Base-by-base conservation (phyloP, 2,797 vertebrate genomes). In the Eidolon dupreanum region DNA sequence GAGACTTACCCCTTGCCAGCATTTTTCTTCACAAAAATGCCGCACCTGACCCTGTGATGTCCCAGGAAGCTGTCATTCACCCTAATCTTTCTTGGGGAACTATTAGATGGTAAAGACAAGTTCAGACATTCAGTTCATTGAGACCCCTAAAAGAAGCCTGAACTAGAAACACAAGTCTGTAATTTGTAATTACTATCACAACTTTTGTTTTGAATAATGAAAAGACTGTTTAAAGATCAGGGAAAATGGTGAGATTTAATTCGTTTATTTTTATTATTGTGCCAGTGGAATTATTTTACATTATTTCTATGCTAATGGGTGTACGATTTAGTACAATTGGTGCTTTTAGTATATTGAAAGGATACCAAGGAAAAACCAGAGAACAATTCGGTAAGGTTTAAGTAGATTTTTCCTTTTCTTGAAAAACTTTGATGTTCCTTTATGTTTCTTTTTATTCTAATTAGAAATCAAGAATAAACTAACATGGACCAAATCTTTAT, bases 241-340 rank as follows among this genome's bases (percentile, higher is more conserved):
- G 41, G 13, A 5, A 49, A 74, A 92, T 63, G 15, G 86, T 49
- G 33, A 13, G 15, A 41, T 74, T 84, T 87, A 88, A 81, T 53
- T 85, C 17, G 38, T 70, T 92, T 89, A 55, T 68, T 90, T 65
- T 93, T 88, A 85, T 65, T 88, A 41, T 75, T 92, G 41, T 81
- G 5, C 43, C 81, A 94, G 20, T 17, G 94, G 36, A 90, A 88
- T 87, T 87, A 53, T 85, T 93, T 88, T 84, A 75, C 57, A 94
- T 59, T 78, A 43, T 87, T 93, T 87, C 33, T 82, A 33, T 84
- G 75, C 81, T 84, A 70, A 92, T 66, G 41, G 10, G 4, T n/a
- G 5, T 10, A 68, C 9, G 53, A 43, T 22, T 93, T 65, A 87
- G 61, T 41, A 46, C 19, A 59, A 70, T 33, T 61, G 86, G 8